Evolutionary conservation across 2,113 vertebrate species (phyloP), one percentile per base, ranked within the genome.

Genomic region (Octodon degus): DNA sequence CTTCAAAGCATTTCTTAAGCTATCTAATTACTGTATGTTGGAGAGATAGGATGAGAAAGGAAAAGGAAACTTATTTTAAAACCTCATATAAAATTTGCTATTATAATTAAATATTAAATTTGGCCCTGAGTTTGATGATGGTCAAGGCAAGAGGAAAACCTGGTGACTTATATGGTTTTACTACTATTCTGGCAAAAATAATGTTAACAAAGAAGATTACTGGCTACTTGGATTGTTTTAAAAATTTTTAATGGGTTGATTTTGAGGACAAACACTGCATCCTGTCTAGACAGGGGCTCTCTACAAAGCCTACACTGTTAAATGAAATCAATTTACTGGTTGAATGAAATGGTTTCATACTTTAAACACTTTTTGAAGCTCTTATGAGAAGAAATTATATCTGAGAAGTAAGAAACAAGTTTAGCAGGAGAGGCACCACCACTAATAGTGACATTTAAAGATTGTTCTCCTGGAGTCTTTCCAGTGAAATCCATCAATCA

Each of bases 311-410:
- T 63, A 92, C 24, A 53, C 58, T 24, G 20, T 67, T 58, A 82
- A 89, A 53, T 32, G 40, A 90, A 94, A 83, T 58, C 91, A 91
- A 62, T 43, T 93, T 87, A 80, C 65, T 2, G 0, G 58, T 93
- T 91, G 70, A 93, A 43, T 88, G 67, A 85, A 94, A 80, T 91
- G 50, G 27, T 91, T 91, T 95, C 32, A 93, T 68, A 74, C 24
- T 77, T 10, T 70, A 96, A 91, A 74, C 94, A 87, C 27, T 91
- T 91, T 89, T 76, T 65, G 47, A 97, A 97, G 47, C 60, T n/a
- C 67, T 77, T 25, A 76, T 68, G n/a, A 70, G 60, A 95, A 25
- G 43, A 97, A 53, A 81, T 76, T 89, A 76, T 84, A 84, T 60
- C 62, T 95, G 84, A 92, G 63, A 93, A 95, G n/a, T 47, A 86